Evolutionary conservation across 2,113 vertebrate genomes (phyloP).

Genomic region (Corythaeola cristata): DNA sequence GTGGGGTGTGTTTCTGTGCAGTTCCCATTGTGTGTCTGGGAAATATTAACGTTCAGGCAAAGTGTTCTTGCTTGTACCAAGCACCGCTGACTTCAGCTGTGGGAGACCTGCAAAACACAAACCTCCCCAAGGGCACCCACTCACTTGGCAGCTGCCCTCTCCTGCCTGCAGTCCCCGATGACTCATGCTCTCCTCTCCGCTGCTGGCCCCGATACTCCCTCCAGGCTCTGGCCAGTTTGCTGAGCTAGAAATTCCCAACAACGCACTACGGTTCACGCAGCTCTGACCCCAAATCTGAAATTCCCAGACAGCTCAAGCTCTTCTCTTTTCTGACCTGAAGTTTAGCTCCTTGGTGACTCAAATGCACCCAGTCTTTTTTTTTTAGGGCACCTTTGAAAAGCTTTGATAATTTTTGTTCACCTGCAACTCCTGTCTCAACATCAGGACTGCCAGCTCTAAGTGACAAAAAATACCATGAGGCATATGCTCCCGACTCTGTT

Average conservation of each 20-base stretch:
- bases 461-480: neutral
- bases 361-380: neutral
- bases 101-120: slow-evolving; percentile 43
- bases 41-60: slow-evolving; percentile 14
- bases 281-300: slow-evolving; percentile 9
- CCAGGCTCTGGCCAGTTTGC: slow-evolving; percentile 20
- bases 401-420: neutral
- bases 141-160: slow-evolving; percentile 48
- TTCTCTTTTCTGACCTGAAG: neutral
- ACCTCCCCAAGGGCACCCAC: slow-evolving; percentile 48
- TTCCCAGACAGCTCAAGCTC: slow-evolving; percentile 16
- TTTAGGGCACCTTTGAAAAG: neutral
- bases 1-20: neutral
- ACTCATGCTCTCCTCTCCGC: slow-evolving; percentile 29
- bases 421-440: neutral
- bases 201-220: neutral
- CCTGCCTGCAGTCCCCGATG: slow-evolving; percentile 42
- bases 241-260: slow-evolving; percentile 56
- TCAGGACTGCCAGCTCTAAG: neutral
- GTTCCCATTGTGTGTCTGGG: neutral
- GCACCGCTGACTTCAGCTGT: neutral
- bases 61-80: slow-evolving; percentile 43
- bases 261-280: neutral
- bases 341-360: neutral
- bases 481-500: neutral